Base-by-base conservation (phyloP, 2,113 vertebrate genomes). In the Scartelaos histophorus region DNA sequence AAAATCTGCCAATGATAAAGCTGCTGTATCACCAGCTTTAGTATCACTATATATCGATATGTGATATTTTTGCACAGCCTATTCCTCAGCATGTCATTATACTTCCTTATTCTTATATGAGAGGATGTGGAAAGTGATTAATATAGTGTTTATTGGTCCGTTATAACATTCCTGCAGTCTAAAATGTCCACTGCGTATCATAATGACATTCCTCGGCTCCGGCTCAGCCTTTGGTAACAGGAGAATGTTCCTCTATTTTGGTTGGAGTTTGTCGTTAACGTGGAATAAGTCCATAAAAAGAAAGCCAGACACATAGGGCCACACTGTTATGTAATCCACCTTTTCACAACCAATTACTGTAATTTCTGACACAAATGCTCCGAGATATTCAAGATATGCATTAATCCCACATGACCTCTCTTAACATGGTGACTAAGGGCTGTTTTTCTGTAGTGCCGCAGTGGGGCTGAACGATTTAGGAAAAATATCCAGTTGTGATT, bases 401-500 rank as follows among this genome's bases (percentile, higher is more conserved):
- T 7, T 83, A 82, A 89, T 86, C 89, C 74, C 53, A 77, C 83
- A 25, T 81, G 87, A 85, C 71, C 38, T 51, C 35, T 70, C 67
- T 80, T 64, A 73, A 81, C 35, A 68, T 29, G 74, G 73, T 66
- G 79, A 82, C 76, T 35, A n/a, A 35, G 24, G 73, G 60, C 70
- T 76, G 67, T 75, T 78, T 74, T 70, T 3, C 2, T 24, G 43
- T 71, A 38, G 53, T 47, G 24, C 5, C 24, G 56, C 60, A 34
- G 66, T 29, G 29, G 4, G 29, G 29, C 29, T 29, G 29, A 56
- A 34, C n/a, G 12, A 1, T 1, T 3, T 12, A 5, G 0, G 4
- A 16, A 45, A 0, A 13, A 7, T 34, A 7, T 65, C 35, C 29
- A 29, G 29, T 29, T 29, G 29, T 29, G 29, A 29, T 29, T 29